phyloP scores from a whole-genome alignment of 2,888 invertebrate genomes.

The Parnassius mnemosyne region DNA sequence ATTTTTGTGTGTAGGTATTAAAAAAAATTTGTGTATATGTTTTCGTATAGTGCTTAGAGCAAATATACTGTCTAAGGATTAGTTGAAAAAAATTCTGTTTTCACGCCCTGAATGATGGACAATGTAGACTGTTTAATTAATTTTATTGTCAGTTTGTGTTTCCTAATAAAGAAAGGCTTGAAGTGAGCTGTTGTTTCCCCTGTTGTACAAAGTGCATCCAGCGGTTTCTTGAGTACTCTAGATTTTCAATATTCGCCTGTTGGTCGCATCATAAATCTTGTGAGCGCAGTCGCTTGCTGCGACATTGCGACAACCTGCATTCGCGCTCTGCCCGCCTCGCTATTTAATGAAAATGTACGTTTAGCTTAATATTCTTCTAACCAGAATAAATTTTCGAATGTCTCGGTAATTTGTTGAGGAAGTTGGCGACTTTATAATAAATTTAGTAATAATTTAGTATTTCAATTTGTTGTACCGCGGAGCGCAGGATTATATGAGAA shows the following conservation, averaged over 20 bases:
- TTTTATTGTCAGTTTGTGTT: conserved; percentile 18
- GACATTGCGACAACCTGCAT: conserved; percentile 72
- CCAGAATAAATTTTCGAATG: conserved; percentile 33
- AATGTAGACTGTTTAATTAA: not conserved
- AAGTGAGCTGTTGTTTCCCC: conserved; percentile 41
- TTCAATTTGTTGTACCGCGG: too few species aligned
- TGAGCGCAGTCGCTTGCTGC: conserved; percentile 53
- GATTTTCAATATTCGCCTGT: conserved; percentile 75
- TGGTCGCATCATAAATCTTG: conserved; percentile 74
- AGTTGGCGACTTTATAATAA: not conserved
- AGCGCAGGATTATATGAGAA: too few species aligned
- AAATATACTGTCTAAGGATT: too few species aligned
- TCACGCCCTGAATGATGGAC: too few species aligned
- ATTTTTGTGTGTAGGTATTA: too few species aligned
- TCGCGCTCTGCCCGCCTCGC: conserved; percentile 57
- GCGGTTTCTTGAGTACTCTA: conserved; percentile 62
- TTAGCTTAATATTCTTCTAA: conserved; percentile 56
- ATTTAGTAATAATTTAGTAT: not conserved
- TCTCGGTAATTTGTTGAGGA: conserved; percentile 18
- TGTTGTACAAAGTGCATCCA: conserved; percentile 59
- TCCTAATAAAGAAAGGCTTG: conserved; percentile 18
- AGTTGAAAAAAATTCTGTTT: too few species aligned
- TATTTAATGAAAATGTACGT: conserved; percentile 73
- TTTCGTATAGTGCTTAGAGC: too few species aligned
- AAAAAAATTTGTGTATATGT: too few species aligned